phyloP scores from a whole-genome alignment of 2,888 invertebrate species.

The Vanessa cardui region DNA sequence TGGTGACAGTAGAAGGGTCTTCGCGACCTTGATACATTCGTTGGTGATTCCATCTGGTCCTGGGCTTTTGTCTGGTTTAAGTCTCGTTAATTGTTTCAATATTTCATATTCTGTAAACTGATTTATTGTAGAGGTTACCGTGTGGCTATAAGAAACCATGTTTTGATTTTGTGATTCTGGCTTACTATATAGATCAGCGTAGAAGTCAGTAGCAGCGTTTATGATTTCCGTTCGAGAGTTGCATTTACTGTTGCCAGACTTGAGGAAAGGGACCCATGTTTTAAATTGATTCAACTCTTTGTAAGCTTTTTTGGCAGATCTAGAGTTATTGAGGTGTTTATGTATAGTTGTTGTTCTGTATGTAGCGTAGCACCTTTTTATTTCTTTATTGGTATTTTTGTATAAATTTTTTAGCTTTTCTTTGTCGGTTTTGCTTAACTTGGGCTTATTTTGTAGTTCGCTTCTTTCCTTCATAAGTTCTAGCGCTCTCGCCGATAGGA shows the following conservation, averaged over 20 bases:
- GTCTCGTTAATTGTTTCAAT: slow-evolving; percentile 32
- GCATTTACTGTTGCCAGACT: slow-evolving; percentile 21
- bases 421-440: slow-evolving; percentile 30
- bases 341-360: slow-evolving; percentile 34
- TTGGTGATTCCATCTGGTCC: slow-evolving; percentile 39
- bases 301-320: slow-evolving; percentile 34
- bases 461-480: slow-evolving; percentile 38
- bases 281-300: slow-evolving; percentile 29
- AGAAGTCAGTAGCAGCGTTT: slow-evolving; percentile 36
- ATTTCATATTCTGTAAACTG: slow-evolving; percentile 34
- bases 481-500: slow-evolving; percentile 32
- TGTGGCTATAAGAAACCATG: slow-evolving; percentile 15
- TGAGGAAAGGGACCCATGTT: slow-evolving; percentile 31
- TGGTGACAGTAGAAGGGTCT: slow-evolving; percentile 27
- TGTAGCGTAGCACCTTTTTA: slow-evolving; percentile 31
- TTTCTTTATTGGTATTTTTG: slow-evolving; percentile 39
- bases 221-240: slow-evolving; percentile 31
- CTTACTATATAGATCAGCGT: slow-evolving; percentile 29
- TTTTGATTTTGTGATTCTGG: not conserved
- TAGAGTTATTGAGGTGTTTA: slow-evolving; percentile 30
- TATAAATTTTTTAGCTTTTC: slow-evolving; percentile 17
- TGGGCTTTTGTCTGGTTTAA: slow-evolving; percentile 40
- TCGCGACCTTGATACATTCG: slow-evolving; percentile 37
- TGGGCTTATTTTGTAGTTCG: slow-evolving; percentile 36
- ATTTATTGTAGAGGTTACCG: slow-evolving; percentile 11